phyloP scores from a whole-genome alignment of 2,113 vertebrate species.

The Carettochelys insculpta region DNA sequence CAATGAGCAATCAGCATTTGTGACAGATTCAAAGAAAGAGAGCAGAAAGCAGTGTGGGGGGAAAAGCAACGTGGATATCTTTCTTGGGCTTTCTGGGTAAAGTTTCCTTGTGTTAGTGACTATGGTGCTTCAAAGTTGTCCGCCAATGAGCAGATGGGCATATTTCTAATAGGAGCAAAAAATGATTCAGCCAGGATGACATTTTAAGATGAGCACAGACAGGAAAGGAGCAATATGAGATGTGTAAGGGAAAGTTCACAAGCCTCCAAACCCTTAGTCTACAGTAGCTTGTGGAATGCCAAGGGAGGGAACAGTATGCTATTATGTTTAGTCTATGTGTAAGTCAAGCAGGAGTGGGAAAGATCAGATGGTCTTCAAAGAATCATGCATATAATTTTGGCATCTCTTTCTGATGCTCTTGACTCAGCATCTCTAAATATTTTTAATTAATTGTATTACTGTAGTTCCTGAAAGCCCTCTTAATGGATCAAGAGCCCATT shows the following conservation, averaged over 20 bases:
- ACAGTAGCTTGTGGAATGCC: not conserved
- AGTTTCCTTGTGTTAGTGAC: constrained; percentile 24
- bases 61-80: constrained; percentile 35
- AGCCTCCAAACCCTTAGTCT: constrained; percentile 24
- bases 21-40: not conserved
- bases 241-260: constrained; percentile 51
- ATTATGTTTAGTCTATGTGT: constrained; percentile 1
- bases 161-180: constrained; percentile 27
- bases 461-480: not conserved
- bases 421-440: not conserved
- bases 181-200: constrained; percentile 46
- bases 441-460: not conserved
- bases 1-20: not conserved
- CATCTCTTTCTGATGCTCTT: not conserved
- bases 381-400: not conserved
- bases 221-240: constrained; percentile 43
- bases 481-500: not conserved
- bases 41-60: not conserved
- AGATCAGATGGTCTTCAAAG: not conserved
- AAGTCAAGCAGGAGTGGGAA: not conserved
- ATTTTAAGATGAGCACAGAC: constrained; percentile 20
- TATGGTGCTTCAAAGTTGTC: constrained; percentile 40
- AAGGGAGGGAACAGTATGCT: not conserved
- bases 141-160: constrained; percentile 51
- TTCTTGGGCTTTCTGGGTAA: not conserved